Conservation (phyloP, 2,888 invertebrate genomes). For the Trichogramma evanescens region DNA sequence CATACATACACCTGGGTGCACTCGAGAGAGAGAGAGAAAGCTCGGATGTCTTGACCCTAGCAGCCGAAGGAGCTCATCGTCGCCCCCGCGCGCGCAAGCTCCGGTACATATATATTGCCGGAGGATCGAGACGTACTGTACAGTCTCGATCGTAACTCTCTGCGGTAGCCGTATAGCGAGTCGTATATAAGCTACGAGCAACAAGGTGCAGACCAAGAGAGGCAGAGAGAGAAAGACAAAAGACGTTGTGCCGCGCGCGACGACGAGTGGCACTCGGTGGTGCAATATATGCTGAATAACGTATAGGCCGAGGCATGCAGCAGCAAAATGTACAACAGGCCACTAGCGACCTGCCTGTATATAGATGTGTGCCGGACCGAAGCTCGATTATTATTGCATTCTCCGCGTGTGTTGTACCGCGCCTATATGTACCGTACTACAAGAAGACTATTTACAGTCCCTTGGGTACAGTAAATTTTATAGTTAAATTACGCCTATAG, state of each 20-base stretch:
- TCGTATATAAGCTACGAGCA: slow-evolving; percentile 17
- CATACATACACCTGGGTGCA: too few species aligned
- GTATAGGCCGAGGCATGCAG: slow-evolving; percentile 16
- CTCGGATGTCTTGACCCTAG: too few species aligned
- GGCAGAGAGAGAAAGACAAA: slow-evolving; percentile 25
- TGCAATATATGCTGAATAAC: slow-evolving; percentile 5
- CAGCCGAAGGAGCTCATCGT: too few species aligned
- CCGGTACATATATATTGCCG: too few species aligned
- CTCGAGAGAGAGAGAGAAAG: too few species aligned
- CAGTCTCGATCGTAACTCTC: slow-evolving; percentile 8
- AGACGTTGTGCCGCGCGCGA: slow-evolving; percentile 7
- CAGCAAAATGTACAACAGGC: background rate
- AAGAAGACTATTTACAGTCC: slow-evolving; percentile 21
- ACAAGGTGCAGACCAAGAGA: slow-evolving; percentile 17
- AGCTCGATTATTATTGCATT: slow-evolving; percentile 22
- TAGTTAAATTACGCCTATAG: slow-evolving; percentile 22
- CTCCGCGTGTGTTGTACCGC: slow-evolving; percentile 8
- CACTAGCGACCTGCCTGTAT: too few species aligned
- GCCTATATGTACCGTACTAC: background rate
- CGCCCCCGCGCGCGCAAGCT: too few species aligned
- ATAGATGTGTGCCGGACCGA: background rate
- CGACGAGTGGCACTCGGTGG: slow-evolving; percentile 14
- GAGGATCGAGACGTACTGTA: background rate
- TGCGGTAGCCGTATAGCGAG: slow-evolving; percentile 9
- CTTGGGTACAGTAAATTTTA: slow-evolving; percentile 22